phyloP scores from a whole-genome alignment of 2,888 invertebrate species.

The Synanthedon formicaeformis region DNA sequence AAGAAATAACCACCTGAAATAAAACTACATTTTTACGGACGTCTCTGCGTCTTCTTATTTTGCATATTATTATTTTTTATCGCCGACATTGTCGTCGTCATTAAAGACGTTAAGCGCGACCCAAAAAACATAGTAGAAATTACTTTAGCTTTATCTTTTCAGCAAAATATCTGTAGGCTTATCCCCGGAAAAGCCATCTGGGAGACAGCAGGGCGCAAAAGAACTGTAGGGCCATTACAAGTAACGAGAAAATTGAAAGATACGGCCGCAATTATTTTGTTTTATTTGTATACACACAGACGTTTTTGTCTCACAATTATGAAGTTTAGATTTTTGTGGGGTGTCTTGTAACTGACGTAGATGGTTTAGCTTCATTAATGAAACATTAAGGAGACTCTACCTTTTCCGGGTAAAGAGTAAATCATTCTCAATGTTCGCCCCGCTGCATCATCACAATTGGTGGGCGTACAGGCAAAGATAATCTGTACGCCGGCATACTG shows the following conservation, averaged over 20 bases:
- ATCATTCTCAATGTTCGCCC: constrained; percentile 2
- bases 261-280: neutral
- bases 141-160: constrained; percentile 9
- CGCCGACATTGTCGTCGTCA: neutral
- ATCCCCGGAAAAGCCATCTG: constrained; percentile 8
- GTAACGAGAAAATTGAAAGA: constrained; percentile 1
- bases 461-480: constrained; percentile 54
- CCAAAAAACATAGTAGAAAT: constrained; percentile 6
- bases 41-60: neutral
- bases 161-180: constrained; percentile 13
- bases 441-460: constrained; percentile 57
- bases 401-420: neutral
- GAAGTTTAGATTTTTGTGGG: neutral
- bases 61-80: neutral
- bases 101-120: constrained; percentile 1
- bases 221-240: constrained; percentile 2
- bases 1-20: neutral
- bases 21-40: neutral
- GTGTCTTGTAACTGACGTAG: neutral
- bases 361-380: neutral
- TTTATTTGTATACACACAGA: neutral
- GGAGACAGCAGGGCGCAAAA: neutral
- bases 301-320: neutral
- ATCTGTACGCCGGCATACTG: constrained; percentile 43
- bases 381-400: neutral